A percentile compares a stretch with the other conserved stretches of the same genome.
These are phyloP conservation scores for Lytechinus variegatus DNA, from an alignment of 35 echinoderm and acorn worm genomes.

Conservation along the genomic window DNA sequence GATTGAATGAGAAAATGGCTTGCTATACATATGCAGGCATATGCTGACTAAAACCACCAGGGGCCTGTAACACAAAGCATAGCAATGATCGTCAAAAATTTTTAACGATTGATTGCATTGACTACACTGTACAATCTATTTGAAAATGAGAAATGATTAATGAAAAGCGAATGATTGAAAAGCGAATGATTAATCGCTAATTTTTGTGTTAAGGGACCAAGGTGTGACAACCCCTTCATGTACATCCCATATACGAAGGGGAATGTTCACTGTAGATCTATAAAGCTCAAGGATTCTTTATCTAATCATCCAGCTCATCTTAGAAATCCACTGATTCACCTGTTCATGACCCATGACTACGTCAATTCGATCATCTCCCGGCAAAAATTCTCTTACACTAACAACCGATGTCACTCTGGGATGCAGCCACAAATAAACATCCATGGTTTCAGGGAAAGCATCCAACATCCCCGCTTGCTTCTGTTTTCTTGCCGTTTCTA, in stretches of 20 bases:
- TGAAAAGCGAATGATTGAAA: too few species aligned
- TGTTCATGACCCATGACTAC: neutral
- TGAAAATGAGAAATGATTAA: too few species aligned
- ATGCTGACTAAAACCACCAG: too few species aligned
- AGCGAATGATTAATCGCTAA: too few species aligned
- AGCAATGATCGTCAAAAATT: too few species aligned
- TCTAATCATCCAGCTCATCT: neutral
- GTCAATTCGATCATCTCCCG: neutral
- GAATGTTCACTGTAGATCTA: neutral
- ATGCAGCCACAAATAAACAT: neutral
- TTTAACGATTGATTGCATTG: too few species aligned
- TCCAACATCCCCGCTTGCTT: neutral
- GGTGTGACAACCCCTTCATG: neutral
- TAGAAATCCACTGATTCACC: neutral
- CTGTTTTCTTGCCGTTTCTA: neutral
- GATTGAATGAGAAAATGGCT: too few species aligned
- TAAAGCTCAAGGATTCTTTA: neutral
- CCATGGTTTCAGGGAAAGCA: neutral
- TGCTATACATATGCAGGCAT: too few species aligned
- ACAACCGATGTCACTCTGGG: neutral
- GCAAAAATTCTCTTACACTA: neutral
- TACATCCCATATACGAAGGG: neutral
- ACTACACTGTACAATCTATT: too few species aligned
- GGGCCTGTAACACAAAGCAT: too few species aligned
- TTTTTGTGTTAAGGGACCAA: too few species aligned